Evolutionary conservation across 2,797 vertebrate genomes (phyloP).

Genomic region (Chromobotia macracanthus): DNA sequence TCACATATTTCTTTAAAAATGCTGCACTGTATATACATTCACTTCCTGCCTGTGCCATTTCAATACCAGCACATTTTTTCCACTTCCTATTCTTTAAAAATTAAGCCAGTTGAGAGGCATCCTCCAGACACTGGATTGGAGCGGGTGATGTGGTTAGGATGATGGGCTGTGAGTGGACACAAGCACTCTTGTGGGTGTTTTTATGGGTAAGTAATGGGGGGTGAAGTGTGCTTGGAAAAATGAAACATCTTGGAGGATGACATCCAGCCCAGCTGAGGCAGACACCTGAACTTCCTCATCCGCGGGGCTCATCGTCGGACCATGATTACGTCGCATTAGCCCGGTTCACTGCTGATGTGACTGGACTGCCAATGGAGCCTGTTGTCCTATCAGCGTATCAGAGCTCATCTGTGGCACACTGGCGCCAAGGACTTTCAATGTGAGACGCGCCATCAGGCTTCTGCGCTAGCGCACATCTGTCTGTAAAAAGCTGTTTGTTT

Average conservation of each 20-base stretch:
- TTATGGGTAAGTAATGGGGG: constrained; percentile 3
- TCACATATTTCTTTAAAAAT: neutral
- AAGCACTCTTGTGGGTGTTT: constrained; percentile 27
- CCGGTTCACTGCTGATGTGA: constrained; percentile 70
- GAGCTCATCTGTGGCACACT: constrained; percentile 74
- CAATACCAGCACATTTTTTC: neutral
- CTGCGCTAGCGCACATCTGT: constrained; percentile 53
- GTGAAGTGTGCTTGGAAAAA: constrained; percentile 18
- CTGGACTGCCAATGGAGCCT: constrained; percentile 64
- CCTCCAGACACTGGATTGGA: constrained; percentile 16
- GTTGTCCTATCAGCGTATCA: constrained; percentile 59
- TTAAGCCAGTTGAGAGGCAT: constrained; percentile 2
- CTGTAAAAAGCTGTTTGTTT: constrained; percentile 55
- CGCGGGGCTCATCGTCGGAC: constrained; percentile 64
- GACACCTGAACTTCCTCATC: constrained; percentile 62
- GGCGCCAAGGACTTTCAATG: constrained; percentile 79
- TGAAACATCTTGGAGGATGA: constrained; percentile 41
- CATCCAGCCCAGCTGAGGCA: constrained; percentile 51
- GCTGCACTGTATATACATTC: neutral
- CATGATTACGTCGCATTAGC: constrained; percentile 71
- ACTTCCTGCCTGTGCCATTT: neutral
- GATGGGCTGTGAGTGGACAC: constrained; percentile 21
- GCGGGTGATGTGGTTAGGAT: constrained; percentile 17
- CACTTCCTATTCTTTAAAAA: constrained; percentile 30
- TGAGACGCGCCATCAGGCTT: constrained; percentile 69